Conservation (phyloP, 1,140 invertebrate genomes). For the Amphibalanus amphitrite region DNA sequence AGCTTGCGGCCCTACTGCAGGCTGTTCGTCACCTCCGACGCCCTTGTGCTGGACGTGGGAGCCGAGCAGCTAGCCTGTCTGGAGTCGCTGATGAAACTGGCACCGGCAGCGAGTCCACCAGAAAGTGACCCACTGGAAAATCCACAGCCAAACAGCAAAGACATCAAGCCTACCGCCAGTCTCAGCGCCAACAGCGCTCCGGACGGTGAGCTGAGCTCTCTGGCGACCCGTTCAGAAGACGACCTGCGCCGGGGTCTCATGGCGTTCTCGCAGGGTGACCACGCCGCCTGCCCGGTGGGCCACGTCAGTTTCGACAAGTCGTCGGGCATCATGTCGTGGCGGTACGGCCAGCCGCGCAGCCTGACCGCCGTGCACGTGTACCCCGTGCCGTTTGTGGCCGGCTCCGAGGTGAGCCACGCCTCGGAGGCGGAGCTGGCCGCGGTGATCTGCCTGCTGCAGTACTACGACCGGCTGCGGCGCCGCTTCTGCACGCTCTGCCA, state of each 20-base stretch:
- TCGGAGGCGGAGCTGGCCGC: constrained; percentile 5
- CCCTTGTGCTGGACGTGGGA: constrained; percentile 23
- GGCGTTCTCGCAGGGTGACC: neutral
- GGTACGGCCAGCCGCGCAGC: constrained; percentile 59
- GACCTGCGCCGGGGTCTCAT: constrained; percentile 49
- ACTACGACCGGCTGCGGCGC: constrained; percentile 41
- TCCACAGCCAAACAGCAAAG: too few relatives aligned
- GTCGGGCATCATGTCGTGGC: constrained; percentile 55
- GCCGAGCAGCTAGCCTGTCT: constrained; percentile 26
- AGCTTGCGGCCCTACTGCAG: constrained; percentile 20
- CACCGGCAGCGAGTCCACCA: neutral
- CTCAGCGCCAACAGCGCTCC: too few relatives aligned
- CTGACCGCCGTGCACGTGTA: constrained; percentile 51
- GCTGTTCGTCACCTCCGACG: constrained; percentile 21
- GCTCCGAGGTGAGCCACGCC: constrained; percentile 15
- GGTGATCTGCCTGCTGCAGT: constrained; percentile 43
- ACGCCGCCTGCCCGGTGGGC: neutral
- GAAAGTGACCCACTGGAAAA: too few relatives aligned
- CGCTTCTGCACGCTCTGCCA: constrained; percentile 39
- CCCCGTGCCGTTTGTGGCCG: constrained; percentile 46
- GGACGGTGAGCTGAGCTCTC: neutral
- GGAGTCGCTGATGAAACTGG: constrained; percentile 12
- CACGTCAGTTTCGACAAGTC: constrained; percentile 23
- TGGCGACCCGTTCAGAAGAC: constrained; percentile 37
- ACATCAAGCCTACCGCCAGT: too few relatives aligned